Evolutionary conservation across 1,140 invertebrate genomes (phyloP).

Genomic region (Galleria mellonella): DNA sequence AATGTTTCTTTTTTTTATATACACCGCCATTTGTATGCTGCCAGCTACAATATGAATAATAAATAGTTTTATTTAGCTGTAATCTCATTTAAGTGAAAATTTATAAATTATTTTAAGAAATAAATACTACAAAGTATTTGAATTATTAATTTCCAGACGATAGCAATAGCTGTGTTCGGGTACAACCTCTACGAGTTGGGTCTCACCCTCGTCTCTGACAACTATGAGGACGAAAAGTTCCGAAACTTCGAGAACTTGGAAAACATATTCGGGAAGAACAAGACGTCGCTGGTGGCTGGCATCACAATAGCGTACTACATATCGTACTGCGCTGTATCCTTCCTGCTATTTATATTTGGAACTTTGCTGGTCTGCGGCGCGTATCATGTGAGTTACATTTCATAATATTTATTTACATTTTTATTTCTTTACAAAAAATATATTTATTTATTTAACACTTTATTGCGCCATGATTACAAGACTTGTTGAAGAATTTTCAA

Average conservation of each 20-base stretch:
- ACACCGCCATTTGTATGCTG: too few relatives aligned
- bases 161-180: constrained; percentile 44
- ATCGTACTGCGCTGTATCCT: constrained; percentile 41
- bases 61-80: too few relatives aligned
- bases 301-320: constrained; percentile 45
- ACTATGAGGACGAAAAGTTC: constrained; percentile 40
- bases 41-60: too few relatives aligned
- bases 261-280: constrained; percentile 38
- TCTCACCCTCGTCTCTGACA: constrained; percentile 27
- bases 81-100: too few relatives aligned
- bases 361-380: constrained; percentile 46
- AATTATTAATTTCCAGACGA: constrained; percentile 35
- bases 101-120: too few relatives aligned
- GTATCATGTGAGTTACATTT: constrained; percentile 37
- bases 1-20: too few relatives aligned
- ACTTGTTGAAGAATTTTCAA: too few relatives aligned
- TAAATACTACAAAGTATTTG: neutral
- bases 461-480: too few relatives aligned
- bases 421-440: too few relatives aligned
- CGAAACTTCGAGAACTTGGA: constrained; percentile 50
- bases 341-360: constrained; percentile 44
- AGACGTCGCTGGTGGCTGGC: constrained; percentile 19
- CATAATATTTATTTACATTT: neutral
- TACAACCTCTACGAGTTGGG: constrained; percentile 44
- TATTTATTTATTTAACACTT: too few relatives aligned